These are phyloP conservation scores for Sarcoramphus papa DNA, from an alignment of 2,797 vertebrate genomes.

Conservation along the genomic window DNA sequence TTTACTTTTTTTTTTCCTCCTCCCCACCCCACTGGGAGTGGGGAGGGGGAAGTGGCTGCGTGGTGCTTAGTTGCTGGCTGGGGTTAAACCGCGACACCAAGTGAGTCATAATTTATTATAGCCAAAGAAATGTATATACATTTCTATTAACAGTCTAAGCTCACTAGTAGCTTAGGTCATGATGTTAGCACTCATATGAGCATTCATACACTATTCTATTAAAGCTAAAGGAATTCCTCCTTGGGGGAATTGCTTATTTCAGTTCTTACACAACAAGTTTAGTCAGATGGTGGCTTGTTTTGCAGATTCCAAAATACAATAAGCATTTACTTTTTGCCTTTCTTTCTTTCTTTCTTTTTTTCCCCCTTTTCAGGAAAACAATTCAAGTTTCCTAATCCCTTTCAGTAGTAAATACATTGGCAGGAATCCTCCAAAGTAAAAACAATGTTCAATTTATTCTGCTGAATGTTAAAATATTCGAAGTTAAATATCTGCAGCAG, in stretches of 20 bases:
- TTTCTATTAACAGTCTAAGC: neutral
- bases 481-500: neutral
- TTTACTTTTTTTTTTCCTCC: no score
- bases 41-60: no score
- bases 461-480: neutral
- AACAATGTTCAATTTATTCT: neutral
- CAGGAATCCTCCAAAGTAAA: neutral
- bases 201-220: neutral
- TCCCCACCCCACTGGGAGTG: no score
- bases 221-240: neutral
- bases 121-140: neutral
- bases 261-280: neutral
- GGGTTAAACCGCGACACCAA: no score
- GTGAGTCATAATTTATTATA: neutral
- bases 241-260: neutral
- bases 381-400: neutral
- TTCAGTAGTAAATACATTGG: neutral
- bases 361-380: neutral
- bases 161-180: neutral
- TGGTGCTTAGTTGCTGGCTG: no score
- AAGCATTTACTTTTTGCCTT: neutral
- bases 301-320: neutral
- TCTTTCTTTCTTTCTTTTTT: neutral
- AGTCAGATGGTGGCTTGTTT: neutral
- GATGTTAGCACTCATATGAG: neutral